phyloP scores from a whole-genome alignment of 2,113 vertebrate species.

The Spizaetus ornatus region DNA sequence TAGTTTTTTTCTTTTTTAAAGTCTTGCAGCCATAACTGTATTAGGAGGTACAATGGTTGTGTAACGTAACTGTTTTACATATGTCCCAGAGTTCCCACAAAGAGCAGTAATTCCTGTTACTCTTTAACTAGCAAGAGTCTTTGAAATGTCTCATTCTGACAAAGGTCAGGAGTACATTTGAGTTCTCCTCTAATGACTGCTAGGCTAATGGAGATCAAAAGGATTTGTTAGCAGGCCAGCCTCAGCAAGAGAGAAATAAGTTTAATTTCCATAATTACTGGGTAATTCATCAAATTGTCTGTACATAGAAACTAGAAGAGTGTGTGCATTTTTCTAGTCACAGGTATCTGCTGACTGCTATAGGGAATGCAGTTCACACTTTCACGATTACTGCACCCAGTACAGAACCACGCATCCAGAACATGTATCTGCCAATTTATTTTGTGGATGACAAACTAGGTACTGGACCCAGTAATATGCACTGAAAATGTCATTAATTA shows the following conservation, averaged over 20 bases:
- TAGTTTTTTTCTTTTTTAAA: not conserved
- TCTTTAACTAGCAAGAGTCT: conserved; percentile 26
- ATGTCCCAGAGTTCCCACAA: not conserved
- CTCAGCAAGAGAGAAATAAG: not conserved
- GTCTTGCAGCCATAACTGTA: not conserved
- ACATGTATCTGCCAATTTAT: accelerated
- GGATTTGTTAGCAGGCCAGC: not conserved
- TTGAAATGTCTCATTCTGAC: not conserved
- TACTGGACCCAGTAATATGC: not conserved
- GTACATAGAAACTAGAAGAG: not conserved
- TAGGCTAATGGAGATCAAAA: conserved; percentile 7
- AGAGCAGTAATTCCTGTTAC: conserved; percentile 19
- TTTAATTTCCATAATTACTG: conserved; percentile 10
- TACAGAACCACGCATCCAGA: not conserved
- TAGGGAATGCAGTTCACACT: not conserved
- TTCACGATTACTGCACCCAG: not conserved
- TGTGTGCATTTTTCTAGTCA: not conserved
- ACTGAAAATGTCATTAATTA: not conserved
- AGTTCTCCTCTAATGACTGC: not conserved
- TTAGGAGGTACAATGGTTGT: not conserved
- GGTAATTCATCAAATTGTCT: conserved; percentile 11
- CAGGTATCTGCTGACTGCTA: not conserved
- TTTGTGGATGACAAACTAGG: not conserved
- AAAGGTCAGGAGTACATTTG: conserved; percentile 12
- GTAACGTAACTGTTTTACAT: not conserved